Conservation (phyloP, 2,888 invertebrate genomes). For the Trissolcus japonicus region DNA sequence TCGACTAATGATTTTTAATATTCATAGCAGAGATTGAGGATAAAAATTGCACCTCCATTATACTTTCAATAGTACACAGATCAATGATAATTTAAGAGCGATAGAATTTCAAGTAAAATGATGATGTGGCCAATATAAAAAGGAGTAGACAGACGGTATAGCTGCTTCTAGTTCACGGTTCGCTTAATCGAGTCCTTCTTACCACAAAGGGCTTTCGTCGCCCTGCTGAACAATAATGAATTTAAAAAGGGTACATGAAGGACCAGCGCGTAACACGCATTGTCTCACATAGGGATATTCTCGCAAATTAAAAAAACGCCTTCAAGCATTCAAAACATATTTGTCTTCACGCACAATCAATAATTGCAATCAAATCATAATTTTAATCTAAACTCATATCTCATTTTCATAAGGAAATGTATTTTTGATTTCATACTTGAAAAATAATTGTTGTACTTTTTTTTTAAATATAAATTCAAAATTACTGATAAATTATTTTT, state of each 20-base stretch:
- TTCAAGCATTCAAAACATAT: constrained; percentile 30
- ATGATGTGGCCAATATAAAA: constrained; percentile 67
- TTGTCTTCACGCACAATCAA: constrained; percentile 16
- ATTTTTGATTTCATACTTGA: too few relatives aligned
- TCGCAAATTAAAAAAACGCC: constrained; percentile 32
- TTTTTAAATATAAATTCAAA: too few relatives aligned
- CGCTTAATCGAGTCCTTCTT: constrained; percentile 63
- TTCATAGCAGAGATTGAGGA: constrained; percentile 7
- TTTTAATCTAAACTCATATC: neutral
- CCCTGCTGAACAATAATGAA: constrained; percentile 56
- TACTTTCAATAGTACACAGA: constrained; percentile 34
- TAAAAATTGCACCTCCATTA: constrained; percentile 21
- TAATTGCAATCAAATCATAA: neutral
- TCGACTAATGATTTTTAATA: neutral
- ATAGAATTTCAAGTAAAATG: constrained; percentile 53
- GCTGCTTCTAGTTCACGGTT: constrained; percentile 67
- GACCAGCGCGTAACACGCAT: constrained; percentile 51
- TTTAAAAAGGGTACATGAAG: constrained; percentile 56
- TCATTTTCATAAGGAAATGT: too few relatives aligned
- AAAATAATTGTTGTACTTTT: too few relatives aligned
- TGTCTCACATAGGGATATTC: constrained; percentile 48
- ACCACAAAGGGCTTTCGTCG: constrained; percentile 61
- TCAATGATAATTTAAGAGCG: constrained; percentile 51
- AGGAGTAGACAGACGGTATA: constrained; percentile 67
- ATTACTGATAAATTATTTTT: too few relatives aligned